These are phyloP conservation scores for Ips typographus DNA, from an alignment of 1,140 invertebrate genomes.

Conservation along the genomic window DNA sequence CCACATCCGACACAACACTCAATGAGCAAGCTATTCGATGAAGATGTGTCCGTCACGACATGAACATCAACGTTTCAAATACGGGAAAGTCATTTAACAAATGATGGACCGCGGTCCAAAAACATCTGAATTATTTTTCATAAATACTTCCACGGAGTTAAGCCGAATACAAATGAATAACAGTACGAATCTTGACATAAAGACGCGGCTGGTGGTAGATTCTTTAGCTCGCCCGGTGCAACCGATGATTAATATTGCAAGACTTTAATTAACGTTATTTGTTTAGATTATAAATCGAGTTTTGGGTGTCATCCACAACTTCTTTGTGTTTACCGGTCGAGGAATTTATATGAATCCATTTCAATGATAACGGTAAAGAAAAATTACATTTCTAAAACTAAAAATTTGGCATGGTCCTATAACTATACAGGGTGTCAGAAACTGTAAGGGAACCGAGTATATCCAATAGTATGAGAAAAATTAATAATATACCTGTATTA, in stretches of 20 bases:
- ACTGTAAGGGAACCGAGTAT: too few relatives aligned
- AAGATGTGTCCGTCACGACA: conserved; percentile 25
- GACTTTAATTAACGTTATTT: conserved; percentile 18
- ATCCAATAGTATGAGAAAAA: too few relatives aligned
- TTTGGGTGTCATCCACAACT: conserved; percentile 7
- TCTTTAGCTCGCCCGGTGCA: conserved; percentile 8
- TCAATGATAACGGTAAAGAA: too few relatives aligned
- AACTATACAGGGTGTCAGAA: too few relatives aligned
- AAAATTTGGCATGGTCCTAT: too few relatives aligned
- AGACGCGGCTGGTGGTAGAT: conserved; percentile 22
- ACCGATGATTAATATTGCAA: conserved; percentile 14
- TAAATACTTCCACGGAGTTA: conserved; percentile 15
- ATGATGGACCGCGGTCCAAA: conserved; percentile 11
- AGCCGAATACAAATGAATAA: conserved; percentile 23
- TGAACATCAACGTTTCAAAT: conserved; percentile 14
- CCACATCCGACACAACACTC: conserved; percentile 9
- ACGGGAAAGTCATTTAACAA: conserved; percentile 24
- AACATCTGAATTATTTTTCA: conserved; percentile 29
- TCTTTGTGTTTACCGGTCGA: not conserved
- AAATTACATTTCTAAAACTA: too few relatives aligned
- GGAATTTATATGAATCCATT: too few relatives aligned
- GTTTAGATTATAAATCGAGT: conserved; percentile 17
- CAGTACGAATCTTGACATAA: conserved; percentile 24
- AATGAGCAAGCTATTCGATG: conserved; percentile 22
- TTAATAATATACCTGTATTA: too few relatives aligned